These are phyloP conservation scores for Crotalus helleri DNA, from an alignment of 2,113 vertebrate genomes.

Conservation along the genomic window DNA sequence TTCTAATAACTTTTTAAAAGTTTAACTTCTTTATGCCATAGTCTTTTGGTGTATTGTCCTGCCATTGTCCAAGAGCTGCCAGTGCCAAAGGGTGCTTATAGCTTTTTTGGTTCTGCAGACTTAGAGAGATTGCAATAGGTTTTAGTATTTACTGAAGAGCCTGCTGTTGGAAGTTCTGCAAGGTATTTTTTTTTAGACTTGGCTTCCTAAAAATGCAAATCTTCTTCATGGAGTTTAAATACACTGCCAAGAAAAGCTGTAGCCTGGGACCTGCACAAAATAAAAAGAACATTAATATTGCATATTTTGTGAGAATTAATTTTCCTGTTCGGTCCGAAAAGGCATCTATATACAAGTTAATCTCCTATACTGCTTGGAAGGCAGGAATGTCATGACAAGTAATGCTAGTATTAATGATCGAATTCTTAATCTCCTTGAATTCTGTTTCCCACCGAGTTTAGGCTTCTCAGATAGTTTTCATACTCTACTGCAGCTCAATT, in stretches of 20 bases:
- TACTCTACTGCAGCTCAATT: background rate
- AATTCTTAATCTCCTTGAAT: background rate
- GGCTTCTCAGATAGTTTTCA: background rate
- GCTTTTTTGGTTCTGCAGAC: background rate
- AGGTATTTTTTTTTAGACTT: background rate
- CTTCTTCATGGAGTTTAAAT: background rate
- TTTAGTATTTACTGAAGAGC: background rate
- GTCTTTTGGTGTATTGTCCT: background rate
- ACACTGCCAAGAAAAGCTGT: background rate
- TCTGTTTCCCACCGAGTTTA: background rate
- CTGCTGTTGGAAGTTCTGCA: background rate
- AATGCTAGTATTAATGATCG: background rate
- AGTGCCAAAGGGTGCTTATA: slow-evolving; percentile 13
- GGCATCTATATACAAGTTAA: background rate
- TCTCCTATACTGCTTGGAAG: background rate
- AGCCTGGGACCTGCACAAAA: background rate
- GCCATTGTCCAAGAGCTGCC: background rate
- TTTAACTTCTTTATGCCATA: background rate
- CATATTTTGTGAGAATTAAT: background rate
- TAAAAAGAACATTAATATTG: background rate
- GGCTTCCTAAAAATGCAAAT: background rate
- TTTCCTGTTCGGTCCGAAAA: background rate
- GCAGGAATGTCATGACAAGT: background rate
- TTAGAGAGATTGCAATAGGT: background rate
- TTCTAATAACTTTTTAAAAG: background rate